phyloP scores from a whole-genome alignment of 2,113 vertebrate genomes.

The Hippocampus zosterae region DNA sequence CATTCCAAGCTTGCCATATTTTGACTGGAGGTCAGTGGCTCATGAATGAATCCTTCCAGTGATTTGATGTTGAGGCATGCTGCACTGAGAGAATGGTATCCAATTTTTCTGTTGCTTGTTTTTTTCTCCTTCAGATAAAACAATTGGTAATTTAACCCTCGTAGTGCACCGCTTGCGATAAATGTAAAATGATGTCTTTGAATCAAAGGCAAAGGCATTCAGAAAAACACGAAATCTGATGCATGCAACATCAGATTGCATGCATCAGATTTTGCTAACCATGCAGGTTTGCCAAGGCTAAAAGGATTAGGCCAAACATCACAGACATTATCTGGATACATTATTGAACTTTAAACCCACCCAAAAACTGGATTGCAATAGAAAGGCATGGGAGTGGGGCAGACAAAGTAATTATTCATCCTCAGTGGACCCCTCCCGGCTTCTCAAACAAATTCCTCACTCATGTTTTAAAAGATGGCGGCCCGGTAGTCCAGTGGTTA shows the following conservation, averaged over 20 bases:
- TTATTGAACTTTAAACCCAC: conserved; percentile 75
- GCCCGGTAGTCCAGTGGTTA: too few relatives aligned
- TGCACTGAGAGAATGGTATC: not conserved
- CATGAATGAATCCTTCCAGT: not conserved
- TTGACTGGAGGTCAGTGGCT: not conserved
- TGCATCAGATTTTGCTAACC: conserved; percentile 42
- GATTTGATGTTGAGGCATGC: not conserved
- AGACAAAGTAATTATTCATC: conserved; percentile 67
- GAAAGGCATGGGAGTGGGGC: conserved; percentile 40
- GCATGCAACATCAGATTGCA: conserved; percentile 44
- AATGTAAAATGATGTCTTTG: too few relatives aligned
- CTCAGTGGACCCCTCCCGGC: conserved; percentile 34
- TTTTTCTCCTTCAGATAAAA: too few relatives aligned
- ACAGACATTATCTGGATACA: conserved; percentile 65
- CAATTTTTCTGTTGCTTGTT: not conserved
- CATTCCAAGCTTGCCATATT: not conserved
- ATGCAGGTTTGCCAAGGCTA: conserved; percentile 54
- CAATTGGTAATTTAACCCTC: too few relatives aligned
- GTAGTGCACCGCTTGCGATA: too few relatives aligned
- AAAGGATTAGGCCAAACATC: conserved; percentile 61
- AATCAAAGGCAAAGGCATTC: too few relatives aligned
- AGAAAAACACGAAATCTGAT: too few relatives aligned
- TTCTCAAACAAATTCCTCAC: conserved; percentile 27
- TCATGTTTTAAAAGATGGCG: conserved; percentile 41
- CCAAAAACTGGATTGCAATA: conserved; percentile 70